phyloP scores from a whole-genome alignment of 2,113 vertebrate species.

The Antechinus flavipes region DNA sequence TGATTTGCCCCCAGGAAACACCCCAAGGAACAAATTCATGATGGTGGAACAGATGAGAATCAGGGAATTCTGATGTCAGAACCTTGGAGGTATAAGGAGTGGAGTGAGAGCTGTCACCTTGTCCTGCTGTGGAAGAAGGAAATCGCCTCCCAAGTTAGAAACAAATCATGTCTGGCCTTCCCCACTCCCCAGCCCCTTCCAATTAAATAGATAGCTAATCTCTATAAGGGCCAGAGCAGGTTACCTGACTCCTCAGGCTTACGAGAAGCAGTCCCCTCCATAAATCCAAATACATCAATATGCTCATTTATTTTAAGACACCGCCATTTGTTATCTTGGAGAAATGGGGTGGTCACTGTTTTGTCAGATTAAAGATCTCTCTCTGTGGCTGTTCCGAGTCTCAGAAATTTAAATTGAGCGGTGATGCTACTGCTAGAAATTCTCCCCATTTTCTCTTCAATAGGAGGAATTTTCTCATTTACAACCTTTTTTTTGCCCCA shows the following conservation, averaged over 20 bases:
- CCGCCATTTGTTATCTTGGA: not conserved
- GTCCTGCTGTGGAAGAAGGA: not conserved
- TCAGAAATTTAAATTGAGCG: conserved; percentile 9
- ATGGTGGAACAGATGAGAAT: conserved; percentile 1
- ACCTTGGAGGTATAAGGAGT: not conserved
- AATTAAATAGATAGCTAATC: conserved; percentile 10
- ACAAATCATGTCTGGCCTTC: accelerated
- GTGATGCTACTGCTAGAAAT: not conserved
- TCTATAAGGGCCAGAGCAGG: conserved; percentile 25
- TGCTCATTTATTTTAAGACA: not conserved
- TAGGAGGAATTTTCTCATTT: too few species aligned
- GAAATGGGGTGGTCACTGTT: not conserved
- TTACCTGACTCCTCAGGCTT: not conserved
- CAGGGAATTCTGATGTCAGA: not conserved
- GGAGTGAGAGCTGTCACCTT: not conserved
- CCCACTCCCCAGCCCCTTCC: not conserved
- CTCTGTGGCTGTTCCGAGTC: conserved; percentile 18
- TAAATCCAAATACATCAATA: not conserved
- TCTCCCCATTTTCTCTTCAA: not conserved
- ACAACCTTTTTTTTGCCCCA: too few species aligned
- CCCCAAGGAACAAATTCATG: not conserved
- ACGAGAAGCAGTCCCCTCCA: not conserved
- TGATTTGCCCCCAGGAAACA: not conserved
- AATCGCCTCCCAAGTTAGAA: not conserved
- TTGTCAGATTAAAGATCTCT: not conserved